Evolutionary conservation across 1,140 invertebrate species (phyloP), one percentile per base, ranked within the genome.

Genomic region (Aphis gossypii): DNA sequence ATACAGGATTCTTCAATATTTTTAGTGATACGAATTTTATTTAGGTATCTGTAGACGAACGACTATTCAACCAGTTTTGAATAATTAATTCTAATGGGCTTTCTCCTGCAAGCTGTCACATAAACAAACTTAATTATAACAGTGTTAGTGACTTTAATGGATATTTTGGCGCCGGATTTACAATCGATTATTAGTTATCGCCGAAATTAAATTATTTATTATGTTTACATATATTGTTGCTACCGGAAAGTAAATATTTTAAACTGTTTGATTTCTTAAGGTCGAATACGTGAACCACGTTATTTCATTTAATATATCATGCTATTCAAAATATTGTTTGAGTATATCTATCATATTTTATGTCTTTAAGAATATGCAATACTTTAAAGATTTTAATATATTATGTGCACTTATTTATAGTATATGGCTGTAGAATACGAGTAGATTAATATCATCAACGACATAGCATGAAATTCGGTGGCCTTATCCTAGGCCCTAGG

Each of bases 91-190:
- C 11, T 46, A 46, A 86, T 86, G 21, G 84, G 38, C 44, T 86
- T 86, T 86, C 84, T 86, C 44, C 4, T n/a, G 30, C 41, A n/a
- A 46, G 41, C 44, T 86, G 84, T 86, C 84, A 86, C 84, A 86
- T 86, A 86, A 86, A 86, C 44, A 86, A 48, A 46, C 84, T 86
- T 86, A 86, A 86, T 86, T 86, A 86, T 25, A 25, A n/a, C 30
- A 86, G 5, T 14, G 25, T 46, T 76, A 76, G 60, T n/a, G 44
- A 86, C 11, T 46, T 30, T n/a, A 86, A 86, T 46, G 25, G 84
- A 2, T 86, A 46, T 86, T 46, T 18, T 86, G 84, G 84, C 41
- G 84, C 84, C 84, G 30, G 23, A n/a, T 86, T 25, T 44, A 86
- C 25, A 30, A 46, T 44, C 21, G 60, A 14, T n/a, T 68, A n/a